Conservation (phyloP, 2,888 invertebrate species). For the Ptilodon capucinus region DNA sequence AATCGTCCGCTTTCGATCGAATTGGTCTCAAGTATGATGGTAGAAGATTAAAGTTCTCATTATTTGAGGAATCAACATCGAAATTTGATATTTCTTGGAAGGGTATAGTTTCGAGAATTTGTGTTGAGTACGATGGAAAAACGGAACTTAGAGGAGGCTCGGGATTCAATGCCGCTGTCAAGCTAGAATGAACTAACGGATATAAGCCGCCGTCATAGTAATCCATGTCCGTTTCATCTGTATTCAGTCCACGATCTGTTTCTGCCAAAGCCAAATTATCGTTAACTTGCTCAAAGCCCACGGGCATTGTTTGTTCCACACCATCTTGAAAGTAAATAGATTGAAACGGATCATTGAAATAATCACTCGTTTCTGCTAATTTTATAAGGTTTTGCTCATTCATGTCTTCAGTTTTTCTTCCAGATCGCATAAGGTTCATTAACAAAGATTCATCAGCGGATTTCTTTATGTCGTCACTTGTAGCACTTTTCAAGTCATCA, state of each 20-base stretch:
- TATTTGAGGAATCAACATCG: conserved; percentile 18
- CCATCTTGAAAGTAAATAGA: conserved; percentile 15
- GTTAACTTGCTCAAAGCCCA: conserved; percentile 7
- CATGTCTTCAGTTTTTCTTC: conserved; percentile 4
- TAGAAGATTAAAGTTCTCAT: conserved; percentile 20
- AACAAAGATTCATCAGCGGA: conserved; percentile 3
- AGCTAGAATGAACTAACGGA: conserved; percentile 22
- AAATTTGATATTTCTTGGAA: conserved; percentile 11
- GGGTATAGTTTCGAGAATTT: conserved; percentile 35
- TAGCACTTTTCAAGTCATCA: conserved; percentile 6
- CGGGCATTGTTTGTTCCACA: conserved; percentile 6
- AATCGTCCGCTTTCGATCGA: conserved; percentile 45
- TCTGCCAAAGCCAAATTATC: conserved; percentile 8
- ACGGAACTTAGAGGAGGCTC: conserved; percentile 28
- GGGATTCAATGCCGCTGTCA: conserved; percentile 22
- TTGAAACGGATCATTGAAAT: conserved; percentile 9
- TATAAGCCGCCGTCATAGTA: conserved; percentile 22
- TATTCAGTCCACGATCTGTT: conserved; percentile 4
- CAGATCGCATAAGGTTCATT: conserved; percentile 6
- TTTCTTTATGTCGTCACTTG: conserved; percentile 4
- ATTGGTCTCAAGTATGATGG: conserved; percentile 30
- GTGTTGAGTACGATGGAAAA: conserved; percentile 38
- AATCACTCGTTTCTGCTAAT: conserved; percentile 6
- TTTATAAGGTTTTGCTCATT: conserved; percentile 7
- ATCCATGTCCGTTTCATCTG: conserved; percentile 6